These are phyloP conservation scores for Holotrichia oblita DNA, from an alignment of 1,140 invertebrate species.

Conservation along the genomic window DNA sequence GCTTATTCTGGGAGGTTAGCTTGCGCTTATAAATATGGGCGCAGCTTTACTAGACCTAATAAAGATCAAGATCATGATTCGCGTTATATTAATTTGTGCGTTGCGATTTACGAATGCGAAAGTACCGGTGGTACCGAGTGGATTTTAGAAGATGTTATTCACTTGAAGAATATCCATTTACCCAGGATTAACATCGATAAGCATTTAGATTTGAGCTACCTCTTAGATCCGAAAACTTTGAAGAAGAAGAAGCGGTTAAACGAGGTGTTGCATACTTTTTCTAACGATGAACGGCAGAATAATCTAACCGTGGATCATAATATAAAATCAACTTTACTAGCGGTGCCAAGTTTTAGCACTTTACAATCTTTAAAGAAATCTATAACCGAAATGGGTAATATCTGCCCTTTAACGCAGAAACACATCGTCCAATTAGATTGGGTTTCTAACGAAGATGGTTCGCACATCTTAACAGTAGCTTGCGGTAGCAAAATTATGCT, in stretches of 20 bases:
- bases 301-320: slow-evolving; percentile 65
- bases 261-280: slow-evolving; percentile 71
- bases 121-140: slow-evolving; percentile 98
- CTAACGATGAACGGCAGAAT: slow-evolving; percentile 64
- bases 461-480: slow-evolving; percentile 96
- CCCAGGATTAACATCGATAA: slow-evolving; percentile 81
- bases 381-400: slow-evolving; percentile 91
- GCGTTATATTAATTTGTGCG: slow-evolving; percentile 91
- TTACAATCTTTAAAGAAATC: slow-evolving; percentile 87
- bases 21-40: slow-evolving; percentile 93
- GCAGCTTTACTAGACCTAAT: slow-evolving; percentile 82
- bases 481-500: slow-evolving; percentile 92
- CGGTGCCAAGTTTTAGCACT: slow-evolving; percentile 93
- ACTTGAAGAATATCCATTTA: slow-evolving; percentile 87
- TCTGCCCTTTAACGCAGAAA: slow-evolving; percentile 87
- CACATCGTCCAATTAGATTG: slow-evolving; percentile 95
- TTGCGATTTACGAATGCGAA: slow-evolving; percentile 99
- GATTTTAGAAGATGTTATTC: slow-evolving; percentile 98
- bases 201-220: slow-evolving; percentile 82
- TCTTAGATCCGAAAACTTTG: slow-evolving; percentile 83
- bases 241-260: slow-evolving; percentile 81
- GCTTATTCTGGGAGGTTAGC: slow-evolving; percentile 97
- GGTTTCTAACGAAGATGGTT: slow-evolving; percentile 99
- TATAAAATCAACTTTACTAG: slow-evolving; percentile 74
- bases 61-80: slow-evolving; percentile 78